Conservation (phyloP, 2,888 invertebrate species). For the Pantelozetes paolii region DNA sequence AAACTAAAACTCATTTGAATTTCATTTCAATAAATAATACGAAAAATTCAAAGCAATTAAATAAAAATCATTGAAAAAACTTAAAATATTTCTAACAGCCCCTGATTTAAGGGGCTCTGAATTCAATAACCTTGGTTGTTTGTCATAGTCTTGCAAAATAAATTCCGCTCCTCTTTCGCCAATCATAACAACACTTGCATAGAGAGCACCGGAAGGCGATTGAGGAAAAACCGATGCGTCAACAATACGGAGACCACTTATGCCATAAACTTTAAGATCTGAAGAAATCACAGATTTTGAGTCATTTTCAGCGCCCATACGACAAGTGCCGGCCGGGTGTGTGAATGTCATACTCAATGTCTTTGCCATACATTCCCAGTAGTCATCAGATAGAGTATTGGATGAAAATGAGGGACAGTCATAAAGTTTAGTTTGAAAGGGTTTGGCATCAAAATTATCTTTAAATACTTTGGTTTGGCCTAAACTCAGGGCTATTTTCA, state of each 20-base stretch:
- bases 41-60: too few species aligned
- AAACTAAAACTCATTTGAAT: too few species aligned
- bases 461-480: background rate
- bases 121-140: too few species aligned
- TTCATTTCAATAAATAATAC: too few species aligned
- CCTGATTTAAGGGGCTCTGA: too few species aligned
- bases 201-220: background rate
- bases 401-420: background rate
- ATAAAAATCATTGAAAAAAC: too few species aligned
- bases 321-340: slow-evolving; percentile 29
- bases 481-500: slow-evolving; percentile 25
- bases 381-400: background rate
- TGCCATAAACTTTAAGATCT: background rate
- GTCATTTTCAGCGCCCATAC: slow-evolving; percentile 11
- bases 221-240: background rate
- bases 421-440: background rate
- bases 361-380: background rate
- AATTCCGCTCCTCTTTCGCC: background rate
- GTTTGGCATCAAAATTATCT: background rate
- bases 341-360: background rate
- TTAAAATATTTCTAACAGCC: too few species aligned
- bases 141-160: background rate
- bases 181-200: background rate
- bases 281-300: background rate
- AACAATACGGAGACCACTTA: background rate